Evolutionary conservation across 2,113 vertebrate genomes (phyloP).

Genomic region (Erpornis zantholeuca): DNA sequence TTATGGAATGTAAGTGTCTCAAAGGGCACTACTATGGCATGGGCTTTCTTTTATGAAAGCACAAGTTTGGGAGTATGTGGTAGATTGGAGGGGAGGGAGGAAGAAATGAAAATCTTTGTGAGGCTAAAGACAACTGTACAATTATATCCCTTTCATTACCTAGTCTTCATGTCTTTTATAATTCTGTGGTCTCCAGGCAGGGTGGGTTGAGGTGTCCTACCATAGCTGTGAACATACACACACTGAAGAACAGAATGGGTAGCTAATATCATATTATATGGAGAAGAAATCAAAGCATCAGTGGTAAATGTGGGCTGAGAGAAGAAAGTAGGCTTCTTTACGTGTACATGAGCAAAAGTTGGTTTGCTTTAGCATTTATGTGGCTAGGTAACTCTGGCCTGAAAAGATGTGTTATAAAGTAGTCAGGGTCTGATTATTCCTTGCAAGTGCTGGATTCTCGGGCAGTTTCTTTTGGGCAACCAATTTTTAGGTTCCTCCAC

Average conservation of each 20-base stretch:
- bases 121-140: not conserved
- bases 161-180: not conserved
- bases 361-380: not conserved
- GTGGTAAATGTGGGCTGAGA: not conserved
- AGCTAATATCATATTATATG: not conserved
- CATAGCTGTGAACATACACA: not conserved
- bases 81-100: not conserved
- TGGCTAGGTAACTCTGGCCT: not conserved
- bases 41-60: not conserved
- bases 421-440: not conserved
- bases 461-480: not conserved
- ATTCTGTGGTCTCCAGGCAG: not conserved
- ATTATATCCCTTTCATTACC: not conserved
- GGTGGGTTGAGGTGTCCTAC: not conserved
- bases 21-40: not conserved
- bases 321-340: not conserved
- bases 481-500: not conserved
- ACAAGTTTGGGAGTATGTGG: not conserved
- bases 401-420: not conserved
- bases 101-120: not conserved
- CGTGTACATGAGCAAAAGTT: not conserved
- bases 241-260: not conserved
- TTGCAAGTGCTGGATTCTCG: not conserved
- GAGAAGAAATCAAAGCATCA: not conserved
- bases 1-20: not conserved